Percentiles rank a stretch among this genome's conserved stretches.
phyloP scores from a whole-genome alignment of 1,140 invertebrate species.

The Dolichoris vasculosae region DNA sequence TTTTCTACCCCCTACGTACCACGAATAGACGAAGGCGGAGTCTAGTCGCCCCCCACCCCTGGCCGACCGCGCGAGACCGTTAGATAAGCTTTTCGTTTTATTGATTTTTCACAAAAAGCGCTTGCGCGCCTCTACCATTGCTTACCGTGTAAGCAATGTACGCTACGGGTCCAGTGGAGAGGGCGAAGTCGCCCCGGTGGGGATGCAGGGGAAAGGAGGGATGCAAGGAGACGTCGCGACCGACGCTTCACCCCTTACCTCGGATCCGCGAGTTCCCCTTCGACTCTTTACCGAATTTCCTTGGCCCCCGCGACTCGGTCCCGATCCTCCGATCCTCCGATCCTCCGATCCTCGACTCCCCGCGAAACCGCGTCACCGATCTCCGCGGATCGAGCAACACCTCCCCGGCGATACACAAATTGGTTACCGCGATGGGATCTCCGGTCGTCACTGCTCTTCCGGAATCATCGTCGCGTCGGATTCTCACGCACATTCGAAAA shows the following conservation, averaged over 20 bases:
- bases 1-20: slow-evolving; percentile 19
- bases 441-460: slow-evolving; percentile 55
- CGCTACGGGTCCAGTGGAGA: not conserved
- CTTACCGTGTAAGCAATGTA: slow-evolving; percentile 32
- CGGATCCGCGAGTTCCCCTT: slow-evolving; percentile 22
- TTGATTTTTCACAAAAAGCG: slow-evolving; percentile 76
- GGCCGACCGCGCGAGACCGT: slow-evolving; percentile 23
- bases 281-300: slow-evolving; percentile 35
- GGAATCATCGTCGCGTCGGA: slow-evolving; percentile 64
- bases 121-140: slow-evolving; percentile 65
- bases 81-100: slow-evolving; percentile 75
- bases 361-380: slow-evolving; percentile 3
- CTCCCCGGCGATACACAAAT: too few relatives aligned
- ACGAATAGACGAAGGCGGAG: slow-evolving; percentile 74
- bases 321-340: too few relatives aligned
- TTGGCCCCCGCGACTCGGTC: slow-evolving; percentile 28
- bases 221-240: too few relatives aligned
- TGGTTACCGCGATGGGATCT: not conserved
- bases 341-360: not conserved
- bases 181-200: not conserved
- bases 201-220: slow-evolving; percentile 55
- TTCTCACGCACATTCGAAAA: slow-evolving; percentile 1
- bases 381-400: too few relatives aligned
- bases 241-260: too few relatives aligned
- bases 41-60: slow-evolving; percentile 57